A percentile compares a stretch with the other conserved stretches of the same genome.
Evolutionary conservation across 2,888 invertebrate species (phyloP).

Genomic region (Tetrapedia diversipes): DNA sequence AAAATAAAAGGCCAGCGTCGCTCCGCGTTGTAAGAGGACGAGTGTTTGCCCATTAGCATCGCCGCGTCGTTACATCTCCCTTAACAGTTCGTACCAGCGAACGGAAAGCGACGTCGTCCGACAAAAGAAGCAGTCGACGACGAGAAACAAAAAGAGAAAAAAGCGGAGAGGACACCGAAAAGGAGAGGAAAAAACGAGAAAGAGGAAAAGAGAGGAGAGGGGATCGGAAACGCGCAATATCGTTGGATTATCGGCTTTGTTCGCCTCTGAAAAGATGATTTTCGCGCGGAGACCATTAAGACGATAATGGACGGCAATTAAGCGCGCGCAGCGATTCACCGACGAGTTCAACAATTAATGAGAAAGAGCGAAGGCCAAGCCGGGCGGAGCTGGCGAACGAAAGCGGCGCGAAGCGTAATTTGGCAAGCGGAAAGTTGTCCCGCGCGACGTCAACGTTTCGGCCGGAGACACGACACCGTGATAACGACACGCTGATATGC

Average conservation of each 20-base stretch:
- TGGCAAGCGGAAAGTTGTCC: slow-evolving; percentile 44
- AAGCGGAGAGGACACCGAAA: background rate
- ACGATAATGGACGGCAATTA: slow-evolving; percentile 71
- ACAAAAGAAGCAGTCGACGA: background rate
- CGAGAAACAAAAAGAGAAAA: background rate
- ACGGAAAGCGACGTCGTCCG: background rate
- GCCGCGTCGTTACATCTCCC: slow-evolving; percentile 22
- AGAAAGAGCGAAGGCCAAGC: background rate
- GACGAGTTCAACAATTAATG: slow-evolving; percentile 65
- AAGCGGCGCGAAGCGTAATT: slow-evolving; percentile 39
- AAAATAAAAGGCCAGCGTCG: slow-evolving; percentile 21
- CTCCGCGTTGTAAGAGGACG: slow-evolving; percentile 10
- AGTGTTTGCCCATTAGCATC: slow-evolving; percentile 34
- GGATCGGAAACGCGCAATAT: background rate
- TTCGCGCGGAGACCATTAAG: slow-evolving; percentile 53
- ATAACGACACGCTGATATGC: slow-evolving; percentile 33
- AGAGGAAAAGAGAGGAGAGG: background rate
- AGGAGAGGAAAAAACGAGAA: background rate
- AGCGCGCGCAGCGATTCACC: slow-evolving; percentile 55
- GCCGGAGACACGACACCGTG: background rate
- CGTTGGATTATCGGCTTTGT: slow-evolving; percentile 19
- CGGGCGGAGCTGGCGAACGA: slow-evolving; percentile 15
- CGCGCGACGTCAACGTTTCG: slow-evolving; percentile 10
- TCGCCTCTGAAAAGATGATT: slow-evolving; percentile 11
- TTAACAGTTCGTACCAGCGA: background rate